phyloP scores from a whole-genome alignment of 2,888 invertebrate genomes.

The Scaptomyza reducta region DNA sequence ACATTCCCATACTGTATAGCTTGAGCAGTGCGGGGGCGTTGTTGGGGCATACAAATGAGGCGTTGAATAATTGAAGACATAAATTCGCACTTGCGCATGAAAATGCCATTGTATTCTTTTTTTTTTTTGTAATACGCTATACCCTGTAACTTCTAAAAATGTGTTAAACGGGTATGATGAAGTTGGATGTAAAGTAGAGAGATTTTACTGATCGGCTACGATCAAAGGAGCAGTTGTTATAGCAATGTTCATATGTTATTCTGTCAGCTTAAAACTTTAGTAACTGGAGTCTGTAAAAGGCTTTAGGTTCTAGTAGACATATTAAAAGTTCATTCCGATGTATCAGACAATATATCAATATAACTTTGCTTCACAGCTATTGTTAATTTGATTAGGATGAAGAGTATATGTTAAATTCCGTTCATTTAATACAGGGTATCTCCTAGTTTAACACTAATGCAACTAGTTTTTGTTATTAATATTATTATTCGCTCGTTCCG shows the following conservation, averaged over 20 bases:
- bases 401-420: too few relatives aligned
- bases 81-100: constrained; percentile 74
- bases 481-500: constrained; percentile 42
- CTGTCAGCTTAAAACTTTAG: too few relatives aligned
- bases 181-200: too few relatives aligned
- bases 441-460: background rate
- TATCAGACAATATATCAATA: too few relatives aligned
- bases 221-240: too few relatives aligned
- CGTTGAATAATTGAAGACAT: constrained; percentile 81
- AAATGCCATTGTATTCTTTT: constrained; percentile 32
- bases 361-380: background rate
- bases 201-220: too few relatives aligned
- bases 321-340: too few relatives aligned
- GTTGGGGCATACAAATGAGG: constrained; percentile 74
- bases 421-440: background rate
- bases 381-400: too few relatives aligned
- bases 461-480: constrained; percentile 37
- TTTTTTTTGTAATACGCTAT: constrained; percentile 12
- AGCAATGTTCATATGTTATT: too few relatives aligned
- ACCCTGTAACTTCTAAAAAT: background rate
- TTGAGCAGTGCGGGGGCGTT: constrained; percentile 1
- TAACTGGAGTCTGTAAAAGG: too few relatives aligned
- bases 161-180: too few relatives aligned
- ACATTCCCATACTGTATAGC: constrained; percentile 1
- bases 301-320: too few relatives aligned